A percentile compares a stretch with the other conserved stretches of the same genome.
Conservation (phyloP, 1,140 invertebrate genomes). For the Gyrodactylus salaris region DNA sequence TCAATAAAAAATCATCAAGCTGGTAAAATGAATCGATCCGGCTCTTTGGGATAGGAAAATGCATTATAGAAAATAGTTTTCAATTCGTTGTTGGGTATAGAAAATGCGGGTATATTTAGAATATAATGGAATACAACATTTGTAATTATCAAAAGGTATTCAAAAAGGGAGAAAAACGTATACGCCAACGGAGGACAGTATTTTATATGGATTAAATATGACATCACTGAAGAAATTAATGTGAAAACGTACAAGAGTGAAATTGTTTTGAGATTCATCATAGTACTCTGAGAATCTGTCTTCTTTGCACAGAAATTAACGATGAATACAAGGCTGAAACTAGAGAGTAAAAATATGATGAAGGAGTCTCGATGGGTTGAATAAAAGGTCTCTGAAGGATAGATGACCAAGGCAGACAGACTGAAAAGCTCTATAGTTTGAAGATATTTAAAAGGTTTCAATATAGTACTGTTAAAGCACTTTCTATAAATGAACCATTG, state of each 20-base stretch:
- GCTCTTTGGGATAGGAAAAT: no score
- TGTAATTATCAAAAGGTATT: background rate
- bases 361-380: background rate
- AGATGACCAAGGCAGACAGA: background rate
- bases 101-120: background rate
- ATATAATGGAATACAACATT: background rate
- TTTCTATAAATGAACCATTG: background rate
- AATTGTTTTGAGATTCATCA: background rate
- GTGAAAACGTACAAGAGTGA: background rate
- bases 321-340: background rate
- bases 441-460: background rate
- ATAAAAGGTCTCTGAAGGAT: background rate
- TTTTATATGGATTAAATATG: background rate
- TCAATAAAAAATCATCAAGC: no score
- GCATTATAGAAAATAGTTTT: no score
- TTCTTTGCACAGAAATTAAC: background rate
- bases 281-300: no score
- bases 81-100: no score
- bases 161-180: background rate
- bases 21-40: no score
- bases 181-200: background rate
- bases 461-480: background rate
- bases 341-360: background rate
- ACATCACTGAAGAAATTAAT: background rate
- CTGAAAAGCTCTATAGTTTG: background rate